Percentiles rank a stretch among this genome's conserved stretches.
Evolutionary conservation across 2,113 vertebrate genomes (phyloP).

Genomic region (Rhea pennata): DNA sequence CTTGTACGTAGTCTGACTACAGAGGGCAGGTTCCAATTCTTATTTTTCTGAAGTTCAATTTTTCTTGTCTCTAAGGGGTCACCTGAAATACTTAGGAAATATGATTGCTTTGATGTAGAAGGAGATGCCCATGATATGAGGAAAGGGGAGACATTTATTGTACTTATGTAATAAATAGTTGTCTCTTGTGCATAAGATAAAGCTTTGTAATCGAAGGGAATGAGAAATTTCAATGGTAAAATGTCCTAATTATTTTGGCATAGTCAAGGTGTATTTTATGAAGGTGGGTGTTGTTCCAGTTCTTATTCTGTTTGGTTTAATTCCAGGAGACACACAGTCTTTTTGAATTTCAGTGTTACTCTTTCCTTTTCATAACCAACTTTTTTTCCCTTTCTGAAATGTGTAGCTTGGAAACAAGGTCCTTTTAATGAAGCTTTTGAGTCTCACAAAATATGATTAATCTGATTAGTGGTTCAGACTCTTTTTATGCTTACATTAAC

Average conservation of each 20-base stretch:
- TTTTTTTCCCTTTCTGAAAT: conserved; percentile 65
- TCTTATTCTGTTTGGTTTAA: conserved; percentile 44
- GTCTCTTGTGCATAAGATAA: not conserved
- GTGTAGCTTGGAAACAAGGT: conserved; percentile 87
- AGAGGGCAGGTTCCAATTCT: not conserved
- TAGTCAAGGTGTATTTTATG: conserved; percentile 32
- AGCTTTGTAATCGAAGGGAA: conserved; percentile 14
- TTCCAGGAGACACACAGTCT: conserved; percentile 57
- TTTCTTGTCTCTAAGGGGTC: not conserved
- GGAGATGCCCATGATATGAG: not conserved
- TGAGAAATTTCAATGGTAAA: conserved; percentile 8
- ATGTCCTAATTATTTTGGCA: conserved; percentile 39
- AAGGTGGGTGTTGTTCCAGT: conserved; percentile 30
- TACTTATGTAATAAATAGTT: not conserved
- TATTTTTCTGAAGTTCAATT: not conserved
- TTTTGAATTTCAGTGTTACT: conserved; percentile 66
- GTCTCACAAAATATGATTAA: conserved; percentile 95
- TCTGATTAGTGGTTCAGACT: conserved; percentile 96
- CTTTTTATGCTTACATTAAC: conserved; percentile 96
- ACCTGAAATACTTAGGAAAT: conserved; percentile 15
- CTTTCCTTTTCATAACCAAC: conserved; percentile 62
- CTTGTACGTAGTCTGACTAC: not conserved
- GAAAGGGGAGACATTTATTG: not conserved
- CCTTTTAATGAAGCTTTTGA: conserved; percentile 89
- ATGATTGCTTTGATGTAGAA: not conserved